Conservation (phyloP, 2,888 invertebrate genomes). For the Coenonympha glycerion region DNA sequence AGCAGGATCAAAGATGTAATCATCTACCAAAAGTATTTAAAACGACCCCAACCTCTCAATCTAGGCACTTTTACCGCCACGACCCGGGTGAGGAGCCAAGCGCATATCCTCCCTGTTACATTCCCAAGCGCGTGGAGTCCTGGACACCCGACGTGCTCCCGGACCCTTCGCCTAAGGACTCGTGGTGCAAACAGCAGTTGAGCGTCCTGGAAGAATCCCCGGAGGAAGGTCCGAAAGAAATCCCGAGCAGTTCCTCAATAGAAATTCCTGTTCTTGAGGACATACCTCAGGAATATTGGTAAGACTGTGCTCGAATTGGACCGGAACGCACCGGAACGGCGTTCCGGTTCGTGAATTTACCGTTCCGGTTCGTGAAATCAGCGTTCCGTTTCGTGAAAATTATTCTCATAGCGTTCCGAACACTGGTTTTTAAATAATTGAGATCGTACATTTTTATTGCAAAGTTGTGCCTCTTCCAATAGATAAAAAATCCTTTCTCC, state of each 20-base stretch:
- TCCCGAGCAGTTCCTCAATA: constrained; percentile 44
- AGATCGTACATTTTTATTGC: too few species aligned
- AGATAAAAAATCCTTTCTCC: too few species aligned
- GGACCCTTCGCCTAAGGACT: constrained; percentile 56
- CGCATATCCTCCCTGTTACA: constrained; percentile 55
- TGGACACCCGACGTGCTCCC: constrained; percentile 61
- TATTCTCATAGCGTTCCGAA: too few species aligned
- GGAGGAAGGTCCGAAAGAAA: constrained; percentile 37
- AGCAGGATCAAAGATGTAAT: too few species aligned
- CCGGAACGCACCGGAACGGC: too few species aligned
- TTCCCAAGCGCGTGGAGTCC: constrained; percentile 56
- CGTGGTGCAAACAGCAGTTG: constrained; percentile 52
- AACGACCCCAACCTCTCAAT: neutral
- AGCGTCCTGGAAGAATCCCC: constrained; percentile 40
- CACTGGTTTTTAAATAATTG: too few species aligned
- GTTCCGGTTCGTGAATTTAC: too few species aligned
- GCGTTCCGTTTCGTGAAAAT: too few species aligned
- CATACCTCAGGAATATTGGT: constrained; percentile 59
- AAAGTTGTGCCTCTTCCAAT: too few species aligned
- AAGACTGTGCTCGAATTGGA: too few species aligned
- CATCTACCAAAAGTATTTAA: neutral
- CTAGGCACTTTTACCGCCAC: constrained; percentile 63
- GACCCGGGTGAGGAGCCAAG: constrained; percentile 66
- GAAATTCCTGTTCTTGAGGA: constrained; percentile 48
- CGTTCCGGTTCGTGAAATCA: too few species aligned